Percentiles rank a stretch among this genome's conserved stretches.
Evolutionary conservation across 2,113 vertebrate species (phyloP).

Genomic region (Prionailurus bengalensis): DNA sequence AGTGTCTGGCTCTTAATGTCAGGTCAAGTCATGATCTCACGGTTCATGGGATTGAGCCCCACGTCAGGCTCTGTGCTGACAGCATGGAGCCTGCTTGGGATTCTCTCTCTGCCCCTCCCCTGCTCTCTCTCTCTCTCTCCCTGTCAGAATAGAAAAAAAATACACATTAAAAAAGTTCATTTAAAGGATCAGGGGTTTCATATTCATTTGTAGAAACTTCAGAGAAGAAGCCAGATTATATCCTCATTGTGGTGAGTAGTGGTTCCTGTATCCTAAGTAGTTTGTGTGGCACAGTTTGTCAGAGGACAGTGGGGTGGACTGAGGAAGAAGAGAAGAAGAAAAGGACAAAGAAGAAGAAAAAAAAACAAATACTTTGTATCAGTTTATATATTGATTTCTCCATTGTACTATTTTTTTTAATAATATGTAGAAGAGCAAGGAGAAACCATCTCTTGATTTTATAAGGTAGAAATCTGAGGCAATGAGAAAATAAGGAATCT

Average conservation of each 20-base stretch:
- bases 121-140: no score
- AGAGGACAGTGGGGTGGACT: not conserved
- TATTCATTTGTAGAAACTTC: not conserved
- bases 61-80: no score
- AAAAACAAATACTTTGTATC: not conserved
- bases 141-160: no score
- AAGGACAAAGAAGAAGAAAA: not conserved
- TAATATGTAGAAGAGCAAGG: not conserved
- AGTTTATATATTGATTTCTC: not conserved
- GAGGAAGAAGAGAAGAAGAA: not conserved
- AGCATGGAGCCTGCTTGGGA: no score
- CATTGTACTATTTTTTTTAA: not conserved
- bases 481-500: not conserved
- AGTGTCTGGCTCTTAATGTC: no score
- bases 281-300: not conserved
- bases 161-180: not conserved
- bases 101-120: no score
- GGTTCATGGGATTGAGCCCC: no score
- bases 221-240: not conserved
- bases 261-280: accelerated
- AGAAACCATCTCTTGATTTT: not conserved
- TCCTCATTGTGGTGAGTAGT: accelerated
- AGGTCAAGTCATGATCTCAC: no score
- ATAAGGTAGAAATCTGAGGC: not conserved
- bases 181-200: not conserved